Conservation (phyloP, 2,113 vertebrate species). For the Capricornis sumatraensis region DNA sequence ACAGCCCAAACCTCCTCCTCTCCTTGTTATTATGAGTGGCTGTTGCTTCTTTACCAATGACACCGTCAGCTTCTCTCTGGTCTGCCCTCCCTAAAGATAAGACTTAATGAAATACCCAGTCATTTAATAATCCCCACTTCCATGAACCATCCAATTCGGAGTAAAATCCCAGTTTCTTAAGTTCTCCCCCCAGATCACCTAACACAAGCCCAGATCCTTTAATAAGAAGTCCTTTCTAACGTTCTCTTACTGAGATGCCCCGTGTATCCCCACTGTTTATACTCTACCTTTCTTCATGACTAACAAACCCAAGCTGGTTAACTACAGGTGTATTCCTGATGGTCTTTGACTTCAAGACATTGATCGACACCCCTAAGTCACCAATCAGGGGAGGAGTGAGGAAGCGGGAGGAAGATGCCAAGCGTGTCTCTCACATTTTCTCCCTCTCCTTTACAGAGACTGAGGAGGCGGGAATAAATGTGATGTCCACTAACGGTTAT, state of each 20-base stretch:
- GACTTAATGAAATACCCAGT: background rate
- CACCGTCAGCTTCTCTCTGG: background rate
- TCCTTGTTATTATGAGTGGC: background rate
- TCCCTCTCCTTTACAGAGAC: background rate
- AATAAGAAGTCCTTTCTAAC: background rate
- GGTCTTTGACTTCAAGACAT: background rate
- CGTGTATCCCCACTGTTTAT: background rate
- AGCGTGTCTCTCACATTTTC: background rate
- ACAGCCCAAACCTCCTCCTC: background rate
- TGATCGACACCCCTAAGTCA: background rate
- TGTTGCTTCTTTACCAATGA: background rate
- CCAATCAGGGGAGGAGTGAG: background rate
- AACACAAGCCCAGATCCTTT: background rate
- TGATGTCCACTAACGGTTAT: background rate
- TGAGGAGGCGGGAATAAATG: background rate
- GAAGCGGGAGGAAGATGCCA: background rate
- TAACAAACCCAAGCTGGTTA: background rate
- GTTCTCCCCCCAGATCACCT: background rate
- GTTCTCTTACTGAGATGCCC: background rate
- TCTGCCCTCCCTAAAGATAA: background rate
- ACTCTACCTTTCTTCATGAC: background rate
- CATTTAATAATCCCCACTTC: background rate
- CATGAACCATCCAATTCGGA: no score
- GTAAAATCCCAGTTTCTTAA: background rate
- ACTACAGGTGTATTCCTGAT: background rate